phyloP scores from a whole-genome alignment of 2,797 vertebrate species.

The Ispidina lecontei region DNA sequence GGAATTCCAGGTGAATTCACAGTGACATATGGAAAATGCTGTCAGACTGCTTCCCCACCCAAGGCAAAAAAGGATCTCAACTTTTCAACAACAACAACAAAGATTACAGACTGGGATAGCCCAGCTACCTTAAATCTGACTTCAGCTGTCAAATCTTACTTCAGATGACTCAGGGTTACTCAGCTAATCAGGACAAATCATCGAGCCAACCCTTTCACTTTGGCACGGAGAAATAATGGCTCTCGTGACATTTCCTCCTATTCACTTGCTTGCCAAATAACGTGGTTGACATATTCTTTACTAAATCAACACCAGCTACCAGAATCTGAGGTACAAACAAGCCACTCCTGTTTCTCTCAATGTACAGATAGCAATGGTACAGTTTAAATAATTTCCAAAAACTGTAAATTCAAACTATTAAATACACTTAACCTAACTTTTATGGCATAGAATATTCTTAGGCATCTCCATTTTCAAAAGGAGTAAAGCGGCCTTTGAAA shows the following conservation, averaged over 20 bases:
- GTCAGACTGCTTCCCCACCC: conserved; percentile 30
- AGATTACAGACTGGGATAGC: conserved; percentile 29
- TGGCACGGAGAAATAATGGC: conserved; percentile 45
- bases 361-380: not conserved
- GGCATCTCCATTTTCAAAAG: not conserved
- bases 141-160: not conserved
- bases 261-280: conserved; percentile 24
- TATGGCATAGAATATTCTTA: not conserved
- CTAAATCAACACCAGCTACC: not conserved
- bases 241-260: conserved; percentile 29
- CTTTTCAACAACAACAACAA: not conserved
- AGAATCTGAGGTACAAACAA: not conserved
- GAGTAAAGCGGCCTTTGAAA: not conserved
- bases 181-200: conserved; percentile 47
- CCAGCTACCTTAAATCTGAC: conserved; percentile 19
- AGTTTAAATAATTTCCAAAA: conserved; percentile 16
- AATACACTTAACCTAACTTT: not conserved
- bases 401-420: not conserved
- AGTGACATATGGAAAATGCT: not conserved
- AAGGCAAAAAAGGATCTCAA: conserved; percentile 21
- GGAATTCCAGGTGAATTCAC: conserved; percentile 11
- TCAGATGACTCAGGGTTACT: conserved; percentile 12
- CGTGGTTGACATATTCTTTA: not conserved
- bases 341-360: not conserved
- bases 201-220: conserved; percentile 59